Evolutionary conservation across 2,888 invertebrate genomes (phyloP).

Genomic region (Coelinius sp.): DNA sequence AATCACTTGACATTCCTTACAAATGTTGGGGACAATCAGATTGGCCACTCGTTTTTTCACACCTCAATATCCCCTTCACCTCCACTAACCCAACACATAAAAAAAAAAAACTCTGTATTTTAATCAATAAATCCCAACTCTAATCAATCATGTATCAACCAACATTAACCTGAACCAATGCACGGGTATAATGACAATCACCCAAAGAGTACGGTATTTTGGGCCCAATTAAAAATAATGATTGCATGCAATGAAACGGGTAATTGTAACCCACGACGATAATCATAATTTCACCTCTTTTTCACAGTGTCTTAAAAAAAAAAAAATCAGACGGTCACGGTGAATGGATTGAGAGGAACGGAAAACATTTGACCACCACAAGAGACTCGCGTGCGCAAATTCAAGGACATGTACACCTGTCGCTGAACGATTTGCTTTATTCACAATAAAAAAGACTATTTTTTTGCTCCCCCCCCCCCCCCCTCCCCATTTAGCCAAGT

Average conservation of each 20-base stretch:
- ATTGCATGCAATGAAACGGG: slow-evolving; percentile 46
- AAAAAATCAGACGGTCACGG: background rate
- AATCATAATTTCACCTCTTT: slow-evolving; percentile 16
- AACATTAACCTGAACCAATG: background rate
- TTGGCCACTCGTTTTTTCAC: slow-evolving; percentile 40
- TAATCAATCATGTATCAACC: slow-evolving; percentile 1
- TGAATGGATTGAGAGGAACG: background rate
- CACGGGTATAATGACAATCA: background rate
- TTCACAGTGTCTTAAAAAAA: background rate
- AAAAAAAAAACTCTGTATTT: background rate
- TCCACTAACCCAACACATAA: background rate
- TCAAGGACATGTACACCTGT: slow-evolving; percentile 24
- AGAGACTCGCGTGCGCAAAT: slow-evolving; percentile 4
- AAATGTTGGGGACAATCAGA: slow-evolving; percentile 62
- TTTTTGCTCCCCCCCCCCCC: background rate
- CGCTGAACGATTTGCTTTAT: slow-evolving; percentile 15
- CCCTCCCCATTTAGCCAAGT: background rate
- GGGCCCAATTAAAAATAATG: slow-evolving; percentile 62
- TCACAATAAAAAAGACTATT: slow-evolving; percentile 8
- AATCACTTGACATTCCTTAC: slow-evolving; percentile 65
- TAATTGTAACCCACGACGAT: slow-evolving; percentile 1
- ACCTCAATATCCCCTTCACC: background rate
- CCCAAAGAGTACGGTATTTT: slow-evolving; percentile 51
- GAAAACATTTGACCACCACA: slow-evolving; percentile 13
- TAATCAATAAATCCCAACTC: background rate